Evolutionary conservation across 2,888 invertebrate genomes (phyloP).

Genomic region (Melanostoma scalare): DNA sequence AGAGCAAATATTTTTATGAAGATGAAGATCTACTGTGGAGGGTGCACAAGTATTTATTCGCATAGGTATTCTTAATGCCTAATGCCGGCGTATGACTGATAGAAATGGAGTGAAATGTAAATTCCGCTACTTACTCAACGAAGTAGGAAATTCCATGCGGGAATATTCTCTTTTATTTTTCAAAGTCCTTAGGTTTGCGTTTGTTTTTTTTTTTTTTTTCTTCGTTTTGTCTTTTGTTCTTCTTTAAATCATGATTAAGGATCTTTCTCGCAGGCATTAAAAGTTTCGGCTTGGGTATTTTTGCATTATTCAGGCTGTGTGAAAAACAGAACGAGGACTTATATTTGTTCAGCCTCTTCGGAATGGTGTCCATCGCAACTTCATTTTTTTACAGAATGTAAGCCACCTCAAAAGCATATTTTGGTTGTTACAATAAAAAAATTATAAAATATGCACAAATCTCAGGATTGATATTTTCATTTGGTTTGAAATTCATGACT

Average conservation of each 20-base stretch:
- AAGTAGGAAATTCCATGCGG: conserved; percentile 37
- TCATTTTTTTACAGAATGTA: too few species aligned
- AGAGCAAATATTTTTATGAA: conserved; percentile 11
- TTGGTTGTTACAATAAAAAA: too few species aligned
- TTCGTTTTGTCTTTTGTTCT: conserved; percentile 13
- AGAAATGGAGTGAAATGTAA: conserved; percentile 52
- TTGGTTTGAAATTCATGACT: too few species aligned
- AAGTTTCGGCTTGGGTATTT: too few species aligned
- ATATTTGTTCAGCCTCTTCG: too few species aligned
- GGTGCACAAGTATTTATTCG: conserved; percentile 42
- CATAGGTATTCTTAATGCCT: conserved; percentile 38
- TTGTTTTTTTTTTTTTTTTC: neutral
- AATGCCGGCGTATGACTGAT: conserved; percentile 43
- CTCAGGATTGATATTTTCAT: too few species aligned
- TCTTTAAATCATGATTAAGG: conserved; percentile 41
- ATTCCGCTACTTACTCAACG: conserved; percentile 40
- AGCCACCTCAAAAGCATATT: too few species aligned
- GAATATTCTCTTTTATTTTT: conserved; percentile 35
- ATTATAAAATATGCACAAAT: too few species aligned
- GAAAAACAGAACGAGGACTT: too few species aligned
- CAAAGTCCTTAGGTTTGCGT: neutral
- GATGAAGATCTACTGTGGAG: conserved; percentile 2
- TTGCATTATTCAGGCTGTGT: too few species aligned
- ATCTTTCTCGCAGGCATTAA: conserved; percentile 22
- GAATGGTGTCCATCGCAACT: too few species aligned